These are phyloP conservation scores for Fregetta grallaria DNA, from an alignment of 2,113 vertebrate genomes.

Conservation along the genomic window DNA sequence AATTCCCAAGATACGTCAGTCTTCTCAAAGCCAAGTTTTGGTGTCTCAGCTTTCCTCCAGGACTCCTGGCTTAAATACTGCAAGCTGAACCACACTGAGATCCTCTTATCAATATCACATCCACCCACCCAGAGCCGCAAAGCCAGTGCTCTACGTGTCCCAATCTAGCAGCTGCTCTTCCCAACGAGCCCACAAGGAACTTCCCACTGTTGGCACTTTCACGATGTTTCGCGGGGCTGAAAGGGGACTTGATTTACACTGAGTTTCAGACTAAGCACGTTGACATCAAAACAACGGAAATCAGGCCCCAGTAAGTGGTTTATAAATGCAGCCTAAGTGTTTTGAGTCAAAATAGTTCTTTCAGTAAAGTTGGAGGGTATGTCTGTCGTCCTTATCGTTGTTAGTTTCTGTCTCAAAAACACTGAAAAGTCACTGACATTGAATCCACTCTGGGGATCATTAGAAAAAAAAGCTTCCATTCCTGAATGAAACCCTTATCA, in stretches of 20 bases:
- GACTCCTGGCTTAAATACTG: not conserved
- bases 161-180: not conserved
- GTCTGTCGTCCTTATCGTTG: not conserved
- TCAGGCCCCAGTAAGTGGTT: conserved; percentile 28
- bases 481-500: not conserved
- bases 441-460: not conserved
- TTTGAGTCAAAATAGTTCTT: conserved; percentile 58
- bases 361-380: not conserved
- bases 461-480: not conserved
- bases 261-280: conserved; percentile 22
- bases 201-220: conserved; percentile 19
- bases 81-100: not conserved
- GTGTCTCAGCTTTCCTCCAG: not conserved
- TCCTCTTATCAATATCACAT: not conserved
- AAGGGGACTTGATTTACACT: conserved; percentile 40
- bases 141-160: not conserved
- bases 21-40: not conserved
- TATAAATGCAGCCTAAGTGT: conserved; percentile 53
- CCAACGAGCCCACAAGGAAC: not conserved
- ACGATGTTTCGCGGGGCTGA: not conserved
- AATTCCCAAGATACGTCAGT: not conserved
- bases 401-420: conserved; percentile 28
- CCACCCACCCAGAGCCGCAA: not conserved
- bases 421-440: not conserved
- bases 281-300: conserved; percentile 57